Evolutionary conservation across 2,797 vertebrate species (phyloP), one percentile per base, ranked within the genome.

Genomic region (Dallia pectoralis): DNA sequence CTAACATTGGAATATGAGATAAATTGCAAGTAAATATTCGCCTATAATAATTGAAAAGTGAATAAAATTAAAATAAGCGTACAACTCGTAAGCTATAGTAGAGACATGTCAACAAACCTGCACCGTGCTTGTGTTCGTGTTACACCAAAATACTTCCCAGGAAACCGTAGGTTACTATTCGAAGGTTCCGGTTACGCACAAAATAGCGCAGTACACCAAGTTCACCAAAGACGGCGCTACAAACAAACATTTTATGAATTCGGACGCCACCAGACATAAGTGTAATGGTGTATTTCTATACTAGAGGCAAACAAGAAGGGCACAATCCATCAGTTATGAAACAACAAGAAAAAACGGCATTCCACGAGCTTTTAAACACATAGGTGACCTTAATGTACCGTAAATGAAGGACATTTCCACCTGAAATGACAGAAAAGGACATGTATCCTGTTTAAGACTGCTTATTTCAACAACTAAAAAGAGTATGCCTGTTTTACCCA

Each of bases 101-200:
- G 7, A 74, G 84, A 87, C 86, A 86, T 89, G 86, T 83, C 80
- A 36, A 32, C 66, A 67, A 47, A 40, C 74, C 61, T 2, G 48
- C 74, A 67, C 62, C 25, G 32, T n/a, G 61, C 18, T 27, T 53
- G 56, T 63, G 89, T 80, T 90, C 89, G 71, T 90, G 90, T 89
- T 77, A 64, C 89, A 91, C 27, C 79, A 84, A 89, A 91, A 89
- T 66, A 85, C 14, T 44, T 84, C 87, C 90, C 86, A 61, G 22
- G 0, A 25, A 68, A 32, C 4, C n/a, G 2, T 1, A 0, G 16
- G 11, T 8, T 14, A 0, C 11, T 12, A 4, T 14, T n/a, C 32
- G 1, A 32, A 1, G 0, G 83, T 89, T 91, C 90, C 88, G 71
- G 22, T 70, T 27, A 2, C 18, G 44, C 22, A 74, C 44, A 64